Evolutionary conservation across 2,797 vertebrate genomes (phyloP).

Genomic region (Diglossa cyanea): DNA sequence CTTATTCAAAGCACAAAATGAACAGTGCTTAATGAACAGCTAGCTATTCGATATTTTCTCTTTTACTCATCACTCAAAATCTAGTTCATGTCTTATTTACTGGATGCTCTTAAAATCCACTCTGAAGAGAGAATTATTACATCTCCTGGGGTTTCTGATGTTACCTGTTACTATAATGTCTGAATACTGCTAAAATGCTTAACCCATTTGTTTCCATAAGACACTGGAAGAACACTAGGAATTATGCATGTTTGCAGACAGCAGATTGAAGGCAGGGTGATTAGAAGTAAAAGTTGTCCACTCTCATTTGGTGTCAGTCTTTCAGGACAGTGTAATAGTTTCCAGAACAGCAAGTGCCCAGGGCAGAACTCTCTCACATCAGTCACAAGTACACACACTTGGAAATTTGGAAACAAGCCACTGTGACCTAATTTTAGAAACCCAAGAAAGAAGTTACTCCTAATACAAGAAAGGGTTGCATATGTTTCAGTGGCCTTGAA

Average conservation of each 20-base stretch:
- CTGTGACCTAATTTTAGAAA: neutral
- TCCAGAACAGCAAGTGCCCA: neutral
- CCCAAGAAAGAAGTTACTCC: neutral
- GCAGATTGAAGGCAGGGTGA: neutral
- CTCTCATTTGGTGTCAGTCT: neutral
- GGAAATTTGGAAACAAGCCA: neutral
- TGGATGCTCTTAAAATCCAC: neutral
- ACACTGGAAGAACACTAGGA: neutral
- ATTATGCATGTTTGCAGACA: neutral
- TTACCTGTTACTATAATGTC: neutral
- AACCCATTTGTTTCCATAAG: neutral
- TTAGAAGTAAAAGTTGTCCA: neutral
- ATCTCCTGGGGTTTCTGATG: neutral
- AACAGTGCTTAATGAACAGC: neutral
- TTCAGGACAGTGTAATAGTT: neutral
- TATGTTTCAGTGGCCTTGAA: neutral
- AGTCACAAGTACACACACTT: rapidly evolving
- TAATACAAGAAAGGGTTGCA: neutral
- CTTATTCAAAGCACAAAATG: neutral
- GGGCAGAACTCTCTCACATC: neutral
- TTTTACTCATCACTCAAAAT: neutral
- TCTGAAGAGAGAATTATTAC: neutral
- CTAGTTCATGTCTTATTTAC: neutral
- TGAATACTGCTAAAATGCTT: neutral
- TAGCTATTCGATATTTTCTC: neutral